Evolutionary conservation across 1,140 invertebrate species (phyloP).

Genomic region (Parasteatoda tepidariorum): DNA sequence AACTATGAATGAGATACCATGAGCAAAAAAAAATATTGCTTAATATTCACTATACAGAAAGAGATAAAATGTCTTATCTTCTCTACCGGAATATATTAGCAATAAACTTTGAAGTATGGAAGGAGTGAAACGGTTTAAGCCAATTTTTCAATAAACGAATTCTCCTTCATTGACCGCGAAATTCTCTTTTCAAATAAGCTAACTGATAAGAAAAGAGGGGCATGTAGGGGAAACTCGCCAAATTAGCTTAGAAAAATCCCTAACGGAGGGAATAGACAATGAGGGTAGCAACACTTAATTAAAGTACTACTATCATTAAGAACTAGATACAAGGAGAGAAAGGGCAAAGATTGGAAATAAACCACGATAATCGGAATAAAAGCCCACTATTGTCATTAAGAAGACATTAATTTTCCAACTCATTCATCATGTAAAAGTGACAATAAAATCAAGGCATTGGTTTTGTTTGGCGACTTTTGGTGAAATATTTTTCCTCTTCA

Average conservation of each 20-base stretch:
- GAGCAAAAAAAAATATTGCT: too few relatives aligned
- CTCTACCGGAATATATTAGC: too few relatives aligned
- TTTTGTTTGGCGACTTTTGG: background rate
- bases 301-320: background rate
- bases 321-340: background rate
- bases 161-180: background rate
- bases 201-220: background rate
- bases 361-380: background rate
- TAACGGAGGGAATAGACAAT: too few relatives aligned
- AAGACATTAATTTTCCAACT: background rate
- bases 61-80: too few relatives aligned
- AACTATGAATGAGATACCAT: too few relatives aligned
- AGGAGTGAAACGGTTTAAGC: too few relatives aligned
- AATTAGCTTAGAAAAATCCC: too few relatives aligned
- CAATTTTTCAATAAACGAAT: background rate
- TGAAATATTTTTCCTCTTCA: background rate
- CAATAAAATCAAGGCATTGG: background rate
- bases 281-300: background rate
- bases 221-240: too few relatives aligned
- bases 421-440: background rate
- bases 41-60: too few relatives aligned
- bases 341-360: background rate
- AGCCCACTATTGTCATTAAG: background rate
- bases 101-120: too few relatives aligned
- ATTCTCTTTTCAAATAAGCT: background rate